These are phyloP conservation scores for Botia kubotai DNA, from an alignment of 2,797 vertebrate species.

Conservation along the genomic window DNA sequence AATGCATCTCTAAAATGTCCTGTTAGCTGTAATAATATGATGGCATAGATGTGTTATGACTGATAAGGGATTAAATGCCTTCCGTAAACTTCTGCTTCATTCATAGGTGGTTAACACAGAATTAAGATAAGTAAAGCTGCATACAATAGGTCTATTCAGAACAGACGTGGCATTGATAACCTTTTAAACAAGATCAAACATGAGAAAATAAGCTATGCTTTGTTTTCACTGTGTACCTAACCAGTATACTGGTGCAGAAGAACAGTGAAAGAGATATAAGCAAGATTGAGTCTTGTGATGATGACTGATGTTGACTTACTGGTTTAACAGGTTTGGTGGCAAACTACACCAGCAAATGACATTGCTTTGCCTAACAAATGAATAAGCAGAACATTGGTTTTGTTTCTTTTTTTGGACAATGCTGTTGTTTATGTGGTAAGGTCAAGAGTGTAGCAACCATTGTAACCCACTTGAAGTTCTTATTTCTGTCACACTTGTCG, in stretches of 20 bases:
- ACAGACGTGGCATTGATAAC: conserved; percentile 57
- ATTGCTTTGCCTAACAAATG: conserved; percentile 65
- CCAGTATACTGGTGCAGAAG: conserved; percentile 61
- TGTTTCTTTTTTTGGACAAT: conserved; percentile 11
- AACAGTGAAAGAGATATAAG: conserved; percentile 1
- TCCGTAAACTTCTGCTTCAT: conserved; percentile 54
- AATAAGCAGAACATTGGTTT: conserved; percentile 25
- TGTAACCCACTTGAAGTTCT: neutral
- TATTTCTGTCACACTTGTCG: neutral
- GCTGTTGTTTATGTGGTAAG: conserved; percentile 3
- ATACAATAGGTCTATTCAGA: conserved; percentile 68
- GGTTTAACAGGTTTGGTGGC: conserved; percentile 3
- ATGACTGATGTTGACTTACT: neutral
- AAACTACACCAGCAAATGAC: conserved; percentile 49
- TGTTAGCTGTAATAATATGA: conserved; percentile 29
- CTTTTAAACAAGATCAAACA: conserved; percentile 68
- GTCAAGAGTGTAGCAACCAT: neutral
- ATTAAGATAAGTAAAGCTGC: conserved; percentile 69
- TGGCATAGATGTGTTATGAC: conserved; percentile 24
- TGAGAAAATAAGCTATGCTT: conserved; percentile 52
- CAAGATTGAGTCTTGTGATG: conserved; percentile 12
- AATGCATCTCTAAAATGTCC: neutral
- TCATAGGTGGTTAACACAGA: conserved; percentile 65
- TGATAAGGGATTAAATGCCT: conserved; percentile 26
- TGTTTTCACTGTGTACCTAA: conserved; percentile 58